Base-by-base conservation (phyloP, 2,888 invertebrate species). In the Aproaerema taeniolella region DNA sequence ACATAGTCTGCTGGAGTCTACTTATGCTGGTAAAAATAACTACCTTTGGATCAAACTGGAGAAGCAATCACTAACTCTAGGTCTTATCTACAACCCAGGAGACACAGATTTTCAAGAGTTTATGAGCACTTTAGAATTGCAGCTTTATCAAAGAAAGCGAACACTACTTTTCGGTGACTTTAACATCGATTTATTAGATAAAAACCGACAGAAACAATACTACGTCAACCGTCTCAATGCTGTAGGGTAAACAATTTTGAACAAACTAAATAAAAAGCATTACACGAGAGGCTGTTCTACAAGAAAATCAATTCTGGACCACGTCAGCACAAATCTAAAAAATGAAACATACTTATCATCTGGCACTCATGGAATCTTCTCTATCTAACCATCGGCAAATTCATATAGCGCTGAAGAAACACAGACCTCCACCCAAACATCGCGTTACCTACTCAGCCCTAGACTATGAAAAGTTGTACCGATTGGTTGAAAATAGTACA, bases 21-120 rank as follows among this genome's bases (percentile, higher is more conserved):
- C 12, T 5, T 56, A 52, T 24, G 13, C 12, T 2, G 39, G 25
- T 4, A 53, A 53, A 4, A 52, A 45, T 17, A 53, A 55, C 16
- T 58, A 46, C n/a, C 35, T 53, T 10, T 55, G 53, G 53, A 34
- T 53, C 12, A 31, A 40, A 24, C 28, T 52, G 14, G 31, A 50
- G 7, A 51, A 39, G 31, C 46, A 38, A 31, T 7, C 40, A 0
- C 31, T 53, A 1, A 43, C 48, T 8, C 31, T 52, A 29, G 56
- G 52, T 10, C 30, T 47, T 8, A 29, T 53, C 1, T 55, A 53
- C 36, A 46, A 50, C 12, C 48, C 50, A 10, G 45, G 48, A 6
- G 33, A 49, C 26, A 47, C 50, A 6, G 45, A 50, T n/a, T 36
- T 39, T n/a, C 24, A 39, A 2, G 28, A 46, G 7, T 49, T 52